Evolutionary conservation across 35 echinoderm and acorn worm genomes (phyloP), one percentile per base, ranked within the genome.

Genomic region (Ophioderma brevispina): DNA sequence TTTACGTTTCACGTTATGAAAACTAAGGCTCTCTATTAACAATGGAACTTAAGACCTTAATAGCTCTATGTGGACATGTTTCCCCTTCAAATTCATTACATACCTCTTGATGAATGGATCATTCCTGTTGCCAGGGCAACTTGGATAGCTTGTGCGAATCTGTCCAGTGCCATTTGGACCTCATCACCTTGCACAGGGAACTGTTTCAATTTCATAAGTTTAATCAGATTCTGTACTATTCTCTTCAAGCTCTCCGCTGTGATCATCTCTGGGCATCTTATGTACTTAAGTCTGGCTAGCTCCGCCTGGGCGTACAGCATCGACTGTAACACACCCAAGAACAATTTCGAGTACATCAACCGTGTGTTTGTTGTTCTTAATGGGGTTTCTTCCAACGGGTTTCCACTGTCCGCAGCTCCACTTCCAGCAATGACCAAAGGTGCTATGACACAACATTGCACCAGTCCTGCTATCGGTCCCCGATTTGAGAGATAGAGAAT

Each of bases 71-170:
- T n/a, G n/a, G n/a, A n/a, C n/a, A n/a, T n/a, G n/a, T n/a, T n/a
- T n/a, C n/a, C n/a, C n/a, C n/a, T 46, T 46, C 17, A 8, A 46
- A 8, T 46, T 46, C 41, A 18, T 38, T 17, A 90, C 49, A 38
- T 78, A 91, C 90, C 82, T 78, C 77, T 91, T 32, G 75, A 85
- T 33, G 40, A 56, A 55, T 77, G 63, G 15, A 91, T 82, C 40
- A 78, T 43, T 37, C 90, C 90, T 34, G 90, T 91, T 59, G 81
- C 64, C 49, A 80, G 36, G 64, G 90, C 63, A 28, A 91, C 90
- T 34, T 91, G 90, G 25, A 91, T 42, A 21, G 84, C 59, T 39
- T 91, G 90, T 37, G 90, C 90, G 15, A 91, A 50, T 43, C 90
- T 84, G 28, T 91, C 90, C 75, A 91, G 75, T 2, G 90, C 59